Percentiles rank a stretch among this genome's conserved stretches.
These are phyloP conservation scores for Lophotis ruficrista DNA, from an alignment of 2,113 vertebrate genomes.

Conservation along the genomic window DNA sequence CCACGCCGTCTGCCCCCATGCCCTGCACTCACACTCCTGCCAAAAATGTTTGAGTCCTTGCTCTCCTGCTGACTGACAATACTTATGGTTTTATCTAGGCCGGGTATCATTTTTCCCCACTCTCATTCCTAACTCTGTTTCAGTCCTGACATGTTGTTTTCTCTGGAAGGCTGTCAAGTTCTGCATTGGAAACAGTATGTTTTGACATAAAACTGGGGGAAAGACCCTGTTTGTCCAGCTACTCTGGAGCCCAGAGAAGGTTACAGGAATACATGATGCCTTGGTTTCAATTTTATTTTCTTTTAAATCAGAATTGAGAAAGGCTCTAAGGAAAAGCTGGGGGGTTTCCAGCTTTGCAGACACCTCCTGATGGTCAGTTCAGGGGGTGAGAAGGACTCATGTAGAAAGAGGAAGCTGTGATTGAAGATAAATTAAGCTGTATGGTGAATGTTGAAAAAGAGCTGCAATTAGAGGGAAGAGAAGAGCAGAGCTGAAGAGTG, in stretches of 20 bases:
- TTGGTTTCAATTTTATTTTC: constrained; percentile 22
- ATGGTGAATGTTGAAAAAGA: background rate
- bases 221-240: constrained; percentile 32
- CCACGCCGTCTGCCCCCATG: background rate
- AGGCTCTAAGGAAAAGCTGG: background rate
- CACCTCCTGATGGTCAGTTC: constrained; percentile 7
- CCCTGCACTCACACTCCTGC: background rate
- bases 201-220: constrained; percentile 22
- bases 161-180: constrained; percentile 51
- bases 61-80: constrained; percentile 41
- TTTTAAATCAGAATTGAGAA: constrained; percentile 19
- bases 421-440: background rate
- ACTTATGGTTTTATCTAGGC: constrained; percentile 19
- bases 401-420: background rate
- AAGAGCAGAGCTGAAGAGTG: background rate
- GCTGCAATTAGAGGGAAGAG: background rate
- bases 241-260: constrained; percentile 19
- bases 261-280: background rate
- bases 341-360: constrained; percentile 4
- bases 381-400: background rate
- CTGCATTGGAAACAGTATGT: background rate
- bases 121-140: constrained; percentile 22
- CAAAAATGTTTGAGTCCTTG: constrained; percentile 28
- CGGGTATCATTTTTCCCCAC: background rate
- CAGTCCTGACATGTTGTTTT: constrained; percentile 44